Percentiles rank a stretch among this genome's conserved stretches.
Evolutionary conservation across 2,888 invertebrate species (phyloP).

Genomic region (Mechanitis mazaeus): DNA sequence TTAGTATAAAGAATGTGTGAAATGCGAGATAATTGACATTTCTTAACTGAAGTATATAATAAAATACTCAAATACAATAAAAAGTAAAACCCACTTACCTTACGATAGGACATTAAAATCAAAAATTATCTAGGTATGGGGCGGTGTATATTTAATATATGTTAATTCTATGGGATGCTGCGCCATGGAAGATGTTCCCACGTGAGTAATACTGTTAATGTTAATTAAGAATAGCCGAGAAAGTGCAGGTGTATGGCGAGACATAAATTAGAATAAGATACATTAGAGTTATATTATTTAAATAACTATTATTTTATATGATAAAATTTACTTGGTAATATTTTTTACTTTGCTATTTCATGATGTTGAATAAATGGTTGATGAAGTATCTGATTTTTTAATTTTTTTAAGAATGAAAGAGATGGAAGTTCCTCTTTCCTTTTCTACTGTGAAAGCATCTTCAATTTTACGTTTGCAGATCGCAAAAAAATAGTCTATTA

Average conservation of each 20-base stretch:
- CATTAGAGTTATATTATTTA: too few species aligned
- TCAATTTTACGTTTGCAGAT: too few species aligned
- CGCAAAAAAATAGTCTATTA: too few species aligned
- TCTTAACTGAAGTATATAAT: slow-evolving; percentile 16
- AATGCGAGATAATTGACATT: not conserved
- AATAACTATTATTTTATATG: too few species aligned
- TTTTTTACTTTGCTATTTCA: too few species aligned
- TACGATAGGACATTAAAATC: slow-evolving; percentile 31
- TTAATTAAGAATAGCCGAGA: slow-evolving; percentile 42
- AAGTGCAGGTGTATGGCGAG: slow-evolving; percentile 25
- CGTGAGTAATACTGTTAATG: slow-evolving; percentile 46
- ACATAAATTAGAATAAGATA: too few species aligned
- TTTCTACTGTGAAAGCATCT: too few species aligned
- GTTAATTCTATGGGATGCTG: slow-evolving; percentile 36
- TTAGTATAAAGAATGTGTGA: not conserved
- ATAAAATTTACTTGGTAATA: too few species aligned
- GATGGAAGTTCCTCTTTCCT: too few species aligned
- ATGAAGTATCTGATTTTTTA: too few species aligned
- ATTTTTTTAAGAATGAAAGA: too few species aligned
- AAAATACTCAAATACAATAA: slow-evolving; percentile 22
- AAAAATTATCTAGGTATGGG: slow-evolving; percentile 32
- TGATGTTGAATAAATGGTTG: too few species aligned
- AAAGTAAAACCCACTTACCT: slow-evolving; percentile 17
- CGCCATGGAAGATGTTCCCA: slow-evolving; percentile 39
- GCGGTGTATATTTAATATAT: slow-evolving; percentile 40